Conservation (phyloP, 1,140 invertebrate species). For the Anoplolepis gracilipes region DNA sequence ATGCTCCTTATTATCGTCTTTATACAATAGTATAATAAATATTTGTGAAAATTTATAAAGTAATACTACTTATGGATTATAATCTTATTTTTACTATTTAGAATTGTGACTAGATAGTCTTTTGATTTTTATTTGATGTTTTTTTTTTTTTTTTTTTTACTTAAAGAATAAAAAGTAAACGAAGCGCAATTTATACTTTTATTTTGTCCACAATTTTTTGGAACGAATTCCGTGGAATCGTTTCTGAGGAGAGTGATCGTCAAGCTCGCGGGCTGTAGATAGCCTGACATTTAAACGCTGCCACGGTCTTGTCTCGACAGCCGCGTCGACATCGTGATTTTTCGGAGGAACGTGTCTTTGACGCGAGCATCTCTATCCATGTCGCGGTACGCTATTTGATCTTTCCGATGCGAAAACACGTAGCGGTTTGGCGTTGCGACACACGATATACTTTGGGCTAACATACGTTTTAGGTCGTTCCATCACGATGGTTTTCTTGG, state of each 20-base stretch:
- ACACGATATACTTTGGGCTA: constrained; percentile 33
- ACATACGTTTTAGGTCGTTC: constrained; percentile 49
- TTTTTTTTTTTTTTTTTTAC: too few relatives aligned
- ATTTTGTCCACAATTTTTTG: not conserved
- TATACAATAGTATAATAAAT: not conserved
- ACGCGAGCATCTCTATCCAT: constrained; percentile 56
- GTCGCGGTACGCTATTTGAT: constrained; percentile 56
- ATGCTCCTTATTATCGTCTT: not conserved
- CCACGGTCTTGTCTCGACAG: constrained; percentile 46
- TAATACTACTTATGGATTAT: not conserved
- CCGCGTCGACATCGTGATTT: constrained; percentile 52
- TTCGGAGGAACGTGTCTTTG: constrained; percentile 37
- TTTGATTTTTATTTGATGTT: not conserved
- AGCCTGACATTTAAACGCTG: constrained; percentile 56
- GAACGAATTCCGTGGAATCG: not conserved
- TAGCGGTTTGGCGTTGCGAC: constrained; percentile 22
- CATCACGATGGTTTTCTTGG: constrained; percentile 31
- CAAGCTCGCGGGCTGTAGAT: not conserved
- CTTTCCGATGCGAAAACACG: constrained; percentile 57
- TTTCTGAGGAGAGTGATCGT: constrained; percentile 31
- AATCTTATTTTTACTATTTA: not conserved
- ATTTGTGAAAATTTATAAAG: not conserved
- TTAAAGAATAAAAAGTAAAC: not conserved
- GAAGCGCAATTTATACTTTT: not conserved
- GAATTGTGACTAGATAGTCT: not conserved